phyloP scores from a whole-genome alignment of 2,113 vertebrate genomes.

The Xiphorhynchus elegans region DNA sequence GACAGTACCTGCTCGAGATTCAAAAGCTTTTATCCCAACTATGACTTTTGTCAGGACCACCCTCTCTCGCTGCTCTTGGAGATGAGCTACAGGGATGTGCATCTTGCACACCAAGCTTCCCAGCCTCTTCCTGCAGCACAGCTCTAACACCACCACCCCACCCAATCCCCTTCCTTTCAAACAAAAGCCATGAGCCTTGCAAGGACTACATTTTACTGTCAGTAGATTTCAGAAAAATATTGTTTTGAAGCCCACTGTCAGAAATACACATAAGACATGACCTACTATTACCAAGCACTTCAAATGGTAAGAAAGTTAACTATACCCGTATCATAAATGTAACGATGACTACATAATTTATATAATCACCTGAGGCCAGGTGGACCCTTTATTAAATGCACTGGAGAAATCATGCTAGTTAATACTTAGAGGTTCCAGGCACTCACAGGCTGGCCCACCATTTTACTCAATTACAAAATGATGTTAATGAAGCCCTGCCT shows the following conservation, averaged over 20 bases:
- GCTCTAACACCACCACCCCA: background rate
- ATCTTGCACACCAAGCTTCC: background rate
- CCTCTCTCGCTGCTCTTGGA: background rate
- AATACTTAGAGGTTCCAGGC: background rate
- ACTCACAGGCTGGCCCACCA: background rate
- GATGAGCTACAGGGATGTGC: background rate
- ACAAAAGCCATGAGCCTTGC: background rate
- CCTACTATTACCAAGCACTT: background rate
- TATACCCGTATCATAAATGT: background rate
- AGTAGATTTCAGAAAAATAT: background rate
- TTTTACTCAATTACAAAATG: background rate
- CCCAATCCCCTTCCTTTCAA: background rate
- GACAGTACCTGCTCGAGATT: background rate
- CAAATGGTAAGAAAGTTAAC: background rate
- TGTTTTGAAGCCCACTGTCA: background rate
- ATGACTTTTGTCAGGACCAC: background rate
- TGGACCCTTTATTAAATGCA: background rate
- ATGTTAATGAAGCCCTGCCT: background rate
- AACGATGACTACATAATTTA: background rate
- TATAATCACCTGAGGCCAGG: background rate
- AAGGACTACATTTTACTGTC: background rate
- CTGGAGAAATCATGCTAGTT: background rate
- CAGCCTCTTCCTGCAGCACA: background rate
- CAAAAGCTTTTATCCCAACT: background rate
- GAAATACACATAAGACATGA: background rate